Evolutionary conservation across 2,113 vertebrate species (phyloP).

Genomic region (Zosterops pallidus): DNA sequence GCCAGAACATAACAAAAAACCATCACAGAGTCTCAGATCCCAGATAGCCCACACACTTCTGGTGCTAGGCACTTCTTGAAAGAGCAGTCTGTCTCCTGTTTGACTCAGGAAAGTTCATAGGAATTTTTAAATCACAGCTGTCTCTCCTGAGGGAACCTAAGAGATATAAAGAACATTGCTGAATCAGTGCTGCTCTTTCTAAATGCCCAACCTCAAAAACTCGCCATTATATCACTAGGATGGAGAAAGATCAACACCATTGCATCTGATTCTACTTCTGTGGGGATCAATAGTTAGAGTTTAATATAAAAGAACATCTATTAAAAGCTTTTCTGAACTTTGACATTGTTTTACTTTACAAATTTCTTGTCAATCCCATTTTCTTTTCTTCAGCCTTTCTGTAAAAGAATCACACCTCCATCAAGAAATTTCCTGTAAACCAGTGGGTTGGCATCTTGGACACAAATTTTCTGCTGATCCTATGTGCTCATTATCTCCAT

Average conservation of each 20-base stretch:
- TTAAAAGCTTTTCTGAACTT: not conserved
- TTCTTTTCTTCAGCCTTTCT: not conserved
- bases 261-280: not conserved
- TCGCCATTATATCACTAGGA: not conserved
- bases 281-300: not conserved
- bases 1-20: slow-evolving; percentile 16
- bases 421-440: not conserved
- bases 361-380: not conserved
- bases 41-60: not conserved
- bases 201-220: not conserved
- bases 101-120: not conserved
- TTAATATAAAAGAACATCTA: not conserved
- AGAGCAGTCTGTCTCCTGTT: slow-evolving; percentile 28
- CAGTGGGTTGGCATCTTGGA: not conserved
- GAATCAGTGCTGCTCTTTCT: not conserved
- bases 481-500: not conserved
- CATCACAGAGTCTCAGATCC: not conserved
- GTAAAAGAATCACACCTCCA: not conserved
- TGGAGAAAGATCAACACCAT: not conserved
- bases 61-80: not conserved
- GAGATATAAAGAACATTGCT: not conserved
- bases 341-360: not conserved
- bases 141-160: not conserved
- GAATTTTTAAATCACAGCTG: not conserved
- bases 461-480: not conserved